These are phyloP conservation scores for Elysia crispata DNA, from an alignment of 2,888 invertebrate species.

Conservation along the genomic window DNA sequence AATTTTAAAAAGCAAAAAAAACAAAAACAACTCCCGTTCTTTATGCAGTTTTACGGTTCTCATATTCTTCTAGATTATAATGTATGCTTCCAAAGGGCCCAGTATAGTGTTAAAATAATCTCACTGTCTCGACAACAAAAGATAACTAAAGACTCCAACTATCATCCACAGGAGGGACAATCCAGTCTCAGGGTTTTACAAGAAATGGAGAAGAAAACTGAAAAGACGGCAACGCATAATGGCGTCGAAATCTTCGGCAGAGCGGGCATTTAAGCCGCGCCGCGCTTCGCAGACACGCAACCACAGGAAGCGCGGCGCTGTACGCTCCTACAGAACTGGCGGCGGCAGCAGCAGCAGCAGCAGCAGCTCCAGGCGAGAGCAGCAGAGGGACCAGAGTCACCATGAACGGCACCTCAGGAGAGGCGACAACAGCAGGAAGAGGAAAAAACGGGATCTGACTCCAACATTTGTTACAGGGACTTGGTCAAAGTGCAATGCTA, in stretches of 20 bases:
- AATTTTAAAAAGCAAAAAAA: no score
- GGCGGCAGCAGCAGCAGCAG: neutral
- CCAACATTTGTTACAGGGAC: conserved; percentile 78
- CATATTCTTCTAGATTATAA: no score
- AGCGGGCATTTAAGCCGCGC: neutral
- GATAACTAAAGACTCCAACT: no score
- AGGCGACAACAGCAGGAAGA: no score
- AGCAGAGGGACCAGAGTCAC: conserved; percentile 44
- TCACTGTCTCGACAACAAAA: no score
- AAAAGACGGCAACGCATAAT: neutral
- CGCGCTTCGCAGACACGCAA: neutral
- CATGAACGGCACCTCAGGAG: neutral
- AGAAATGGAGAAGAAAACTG: conserved; percentile 15
- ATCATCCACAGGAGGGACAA: conserved; percentile 29
- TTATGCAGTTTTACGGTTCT: no score
- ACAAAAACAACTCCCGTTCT: no score
- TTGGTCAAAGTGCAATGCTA: conserved; percentile 91
- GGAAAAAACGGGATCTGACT: conserved; percentile 1
- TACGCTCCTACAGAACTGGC: neutral
- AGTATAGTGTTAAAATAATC: no score
- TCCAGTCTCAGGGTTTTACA: conserved; percentile 25
- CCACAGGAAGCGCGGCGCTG: neutral
- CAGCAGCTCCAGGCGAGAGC: neutral
- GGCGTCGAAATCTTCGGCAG: no score
- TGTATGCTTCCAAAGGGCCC: no score